phyloP scores from a whole-genome alignment of 2,113 vertebrate species.

The Mixornis gularis region DNA sequence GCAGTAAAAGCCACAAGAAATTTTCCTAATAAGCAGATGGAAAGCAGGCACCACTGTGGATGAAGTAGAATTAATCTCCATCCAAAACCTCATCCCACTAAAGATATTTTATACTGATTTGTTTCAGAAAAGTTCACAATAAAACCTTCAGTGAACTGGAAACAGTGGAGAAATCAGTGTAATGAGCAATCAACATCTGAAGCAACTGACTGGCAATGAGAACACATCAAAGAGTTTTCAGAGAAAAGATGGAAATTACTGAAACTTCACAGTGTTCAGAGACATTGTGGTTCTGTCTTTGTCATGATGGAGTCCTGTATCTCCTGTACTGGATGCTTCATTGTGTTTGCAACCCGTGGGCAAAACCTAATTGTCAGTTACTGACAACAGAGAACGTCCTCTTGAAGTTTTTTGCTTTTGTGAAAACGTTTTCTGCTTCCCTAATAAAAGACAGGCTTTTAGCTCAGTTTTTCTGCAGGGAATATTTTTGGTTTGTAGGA shows the following conservation, averaged over 20 bases:
- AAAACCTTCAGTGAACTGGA: neutral
- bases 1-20: neutral
- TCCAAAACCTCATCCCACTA: neutral
- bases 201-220: neutral
- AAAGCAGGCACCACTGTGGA: neutral
- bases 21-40: neutral
- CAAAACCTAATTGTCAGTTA: neutral
- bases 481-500: neutral
- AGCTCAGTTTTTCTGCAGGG: neutral
- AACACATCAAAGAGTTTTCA: neutral
- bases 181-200: constrained; percentile 14
- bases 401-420: neutral
- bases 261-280: neutral
- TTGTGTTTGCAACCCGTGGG: neutral
- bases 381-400: neutral
- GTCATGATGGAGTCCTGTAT: neutral
- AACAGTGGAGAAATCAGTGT: neutral
- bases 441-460: neutral
- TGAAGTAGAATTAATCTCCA: neutral
- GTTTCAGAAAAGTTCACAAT: neutral
- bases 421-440: neutral
- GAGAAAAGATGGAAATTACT: neutral
- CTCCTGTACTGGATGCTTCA: neutral
- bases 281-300: neutral
- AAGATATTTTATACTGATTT: neutral